Percentiles rank a stretch among this genome's conserved stretches.
Conservation (phyloP, 2,113 vertebrate species). For the Stictonetta naevosa region DNA sequence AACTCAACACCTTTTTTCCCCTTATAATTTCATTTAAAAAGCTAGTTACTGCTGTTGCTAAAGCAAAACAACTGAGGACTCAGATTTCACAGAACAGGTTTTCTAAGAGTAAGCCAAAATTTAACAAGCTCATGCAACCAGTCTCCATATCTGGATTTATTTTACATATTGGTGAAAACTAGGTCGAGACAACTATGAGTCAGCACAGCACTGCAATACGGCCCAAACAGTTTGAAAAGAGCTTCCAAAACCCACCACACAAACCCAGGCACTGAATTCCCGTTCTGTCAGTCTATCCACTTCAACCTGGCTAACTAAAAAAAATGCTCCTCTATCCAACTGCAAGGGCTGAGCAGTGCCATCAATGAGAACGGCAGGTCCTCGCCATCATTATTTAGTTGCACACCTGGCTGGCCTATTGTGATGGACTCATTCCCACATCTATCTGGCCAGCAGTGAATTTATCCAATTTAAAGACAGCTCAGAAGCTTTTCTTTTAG, state of each 20-base stretch:
- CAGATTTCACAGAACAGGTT: not conserved
- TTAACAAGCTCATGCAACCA: slow-evolving; percentile 6
- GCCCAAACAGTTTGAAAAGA: slow-evolving; percentile 1
- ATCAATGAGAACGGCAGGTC: not conserved
- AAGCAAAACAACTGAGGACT: not conserved
- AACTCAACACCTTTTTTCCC: not conserved
- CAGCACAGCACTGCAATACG: slow-evolving; percentile 35
- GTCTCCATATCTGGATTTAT: slow-evolving; percentile 26
- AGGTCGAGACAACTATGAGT: slow-evolving; percentile 45
- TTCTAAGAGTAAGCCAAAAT: slow-evolving; percentile 10
- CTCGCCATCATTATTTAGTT: not conserved
- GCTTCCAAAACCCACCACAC: not conserved
- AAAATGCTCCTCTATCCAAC: not conserved
- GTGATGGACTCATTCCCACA: not conserved
- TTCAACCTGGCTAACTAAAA: not conserved
- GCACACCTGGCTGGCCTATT: not conserved
- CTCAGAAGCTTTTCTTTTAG: not conserved
- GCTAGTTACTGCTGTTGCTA: not conserved
- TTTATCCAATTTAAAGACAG: not conserved
- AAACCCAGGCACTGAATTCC: not conserved
- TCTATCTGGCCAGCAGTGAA: not conserved
- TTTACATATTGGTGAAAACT: slow-evolving; percentile 41
- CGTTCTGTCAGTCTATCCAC: not conserved
- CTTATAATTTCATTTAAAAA: not conserved
- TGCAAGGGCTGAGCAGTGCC: not conserved